phyloP scores from a whole-genome alignment of 1,140 invertebrate genomes.

The Platorchestia sp. region DNA sequence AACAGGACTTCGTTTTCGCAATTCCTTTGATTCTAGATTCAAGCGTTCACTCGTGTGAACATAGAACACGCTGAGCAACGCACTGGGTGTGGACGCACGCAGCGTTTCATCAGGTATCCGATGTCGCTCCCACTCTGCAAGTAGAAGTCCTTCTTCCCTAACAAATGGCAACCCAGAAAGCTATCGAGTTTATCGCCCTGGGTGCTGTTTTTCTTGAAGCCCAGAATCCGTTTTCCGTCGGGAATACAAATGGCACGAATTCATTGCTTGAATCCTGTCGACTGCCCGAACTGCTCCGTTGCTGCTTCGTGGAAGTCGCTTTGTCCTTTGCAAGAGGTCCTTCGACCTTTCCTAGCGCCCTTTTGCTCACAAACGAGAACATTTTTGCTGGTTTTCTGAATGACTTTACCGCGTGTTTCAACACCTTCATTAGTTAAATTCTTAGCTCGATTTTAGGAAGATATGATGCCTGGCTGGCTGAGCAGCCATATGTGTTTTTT shows the following conservation, averaged over 20 bases:
- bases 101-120: background rate
- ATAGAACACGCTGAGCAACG: no score
- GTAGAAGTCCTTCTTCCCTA: background rate
- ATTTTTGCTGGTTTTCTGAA: background rate
- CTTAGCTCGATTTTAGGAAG: no score
- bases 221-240: conserved; percentile 52
- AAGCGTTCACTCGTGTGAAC: no score
- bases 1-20: no score
- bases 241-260: conserved; percentile 47
- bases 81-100: no score
- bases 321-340: background rate
- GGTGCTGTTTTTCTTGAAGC: conserved; percentile 32
- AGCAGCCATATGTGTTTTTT: no score
- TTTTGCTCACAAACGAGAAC: background rate
- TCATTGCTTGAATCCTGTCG: conserved; percentile 21
- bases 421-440: background rate
- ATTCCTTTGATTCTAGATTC: no score
- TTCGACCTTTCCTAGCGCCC: background rate
- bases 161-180: conserved; percentile 50
- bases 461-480: no score
- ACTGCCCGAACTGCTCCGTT: background rate
- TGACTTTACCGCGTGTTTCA: no score
- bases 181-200: conserved; percentile 45
- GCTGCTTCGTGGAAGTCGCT: background rate
- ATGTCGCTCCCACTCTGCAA: background rate